Conservation (phyloP, 2,888 invertebrate genomes). For the Stenolophus ochropezus region DNA sequence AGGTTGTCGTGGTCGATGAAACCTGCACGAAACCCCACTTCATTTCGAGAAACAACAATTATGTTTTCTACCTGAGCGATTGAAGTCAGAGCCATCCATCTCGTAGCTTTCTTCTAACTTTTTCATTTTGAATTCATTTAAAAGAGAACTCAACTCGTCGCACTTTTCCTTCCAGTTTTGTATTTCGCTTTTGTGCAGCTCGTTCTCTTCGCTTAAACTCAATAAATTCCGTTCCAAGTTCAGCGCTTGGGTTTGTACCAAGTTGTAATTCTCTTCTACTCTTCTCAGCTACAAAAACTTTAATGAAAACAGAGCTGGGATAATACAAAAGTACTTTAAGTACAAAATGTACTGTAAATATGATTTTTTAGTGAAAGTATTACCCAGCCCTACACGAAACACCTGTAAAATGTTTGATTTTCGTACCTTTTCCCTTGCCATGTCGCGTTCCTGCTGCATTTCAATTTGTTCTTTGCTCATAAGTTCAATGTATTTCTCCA, state of each 20-base stretch:
- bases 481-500: constrained; percentile 75
- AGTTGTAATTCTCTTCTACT: constrained; percentile 68
- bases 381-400: no score
- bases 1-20: constrained; percentile 67
- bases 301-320: no score
- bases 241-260: constrained; percentile 68
- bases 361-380: no score
- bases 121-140: constrained; percentile 71
- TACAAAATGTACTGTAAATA: no score
- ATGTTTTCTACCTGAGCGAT: constrained; percentile 35
- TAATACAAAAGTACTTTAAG: no score
- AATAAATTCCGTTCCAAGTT: constrained; percentile 67
- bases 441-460: constrained; percentile 75
- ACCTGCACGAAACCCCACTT: background rate
- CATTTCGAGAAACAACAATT: background rate
- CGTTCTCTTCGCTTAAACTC: constrained; percentile 65
- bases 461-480: constrained; percentile 76
- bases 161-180: constrained; percentile 67
- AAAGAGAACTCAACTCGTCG: constrained; percentile 70
- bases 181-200: constrained; percentile 67
- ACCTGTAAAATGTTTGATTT: constrained; percentile 65
- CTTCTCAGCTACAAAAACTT: constrained; percentile 71
- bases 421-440: constrained; percentile 71
- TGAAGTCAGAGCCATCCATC: constrained; percentile 10
- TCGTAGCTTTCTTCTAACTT: constrained; percentile 65